Base-by-base conservation (phyloP, 53 echinoderm and acorn worm species). In the Luidia sarsii region DNA sequence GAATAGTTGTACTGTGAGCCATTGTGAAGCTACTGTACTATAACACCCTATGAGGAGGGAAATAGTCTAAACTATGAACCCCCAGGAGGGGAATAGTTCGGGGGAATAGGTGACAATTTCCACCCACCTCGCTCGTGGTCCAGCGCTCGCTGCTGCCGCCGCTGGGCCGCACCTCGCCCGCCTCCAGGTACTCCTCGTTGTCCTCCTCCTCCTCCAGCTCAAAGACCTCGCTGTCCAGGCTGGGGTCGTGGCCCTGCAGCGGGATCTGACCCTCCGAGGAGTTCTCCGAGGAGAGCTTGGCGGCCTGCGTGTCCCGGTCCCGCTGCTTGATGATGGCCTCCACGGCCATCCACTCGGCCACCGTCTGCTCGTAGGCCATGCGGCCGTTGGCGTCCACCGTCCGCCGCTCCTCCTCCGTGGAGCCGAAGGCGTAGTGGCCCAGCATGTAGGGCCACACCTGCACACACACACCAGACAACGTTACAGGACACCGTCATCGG, bases 301-400 rank as follows among this genome's bases (percentile, higher is more conserved):
- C 96, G 16, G 88, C 88, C 56, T 96, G 96, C 62, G 70, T 93
- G 84, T 96, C 96, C 3, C 88, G 86, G 37, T 96, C 96, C 3
- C 96, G 75, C 64, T 96, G 96, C 39, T 88, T 85, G 41, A 96
- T 92, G 80, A 96, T 96, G 45, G 96, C 92, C 59, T 96, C 96
- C 18, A 96, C 96, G 30, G 96, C 96, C 90, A 96, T 90, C 96
- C 96, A 96, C 71, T 96, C 93, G n/a, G 96, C 90, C 35, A 96
- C 84, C 50, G 90, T 89, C 70, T 96, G 93, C 74, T 96, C 96
- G 50, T 92, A 96, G 20, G 85, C 82, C 67, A 92, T 77, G 33
- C 93, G 83, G 7, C 64, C 75, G 74, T 71, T 85, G 64, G 90
- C 88, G 29, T 96, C 96, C 4, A 90, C 85, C 14, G 61, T 54